Conservation (phyloP, 2,797 vertebrate genomes). For the Syngnathus acus region DNA sequence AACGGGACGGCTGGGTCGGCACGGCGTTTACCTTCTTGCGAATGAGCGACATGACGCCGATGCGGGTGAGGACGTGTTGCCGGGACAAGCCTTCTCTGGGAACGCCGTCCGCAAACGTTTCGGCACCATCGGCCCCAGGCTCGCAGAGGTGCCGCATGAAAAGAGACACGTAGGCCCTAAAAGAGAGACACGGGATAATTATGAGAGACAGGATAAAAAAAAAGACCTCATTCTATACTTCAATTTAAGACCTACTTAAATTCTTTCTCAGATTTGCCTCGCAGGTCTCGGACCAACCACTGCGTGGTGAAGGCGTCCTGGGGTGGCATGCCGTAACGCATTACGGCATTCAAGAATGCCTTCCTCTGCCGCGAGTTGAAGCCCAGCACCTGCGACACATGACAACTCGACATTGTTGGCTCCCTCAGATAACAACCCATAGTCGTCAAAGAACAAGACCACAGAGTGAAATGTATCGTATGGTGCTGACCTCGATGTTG, state of each 20-base stretch:
- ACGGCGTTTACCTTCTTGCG: conserved; percentile 82
- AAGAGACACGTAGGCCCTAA: conserved; percentile 91
- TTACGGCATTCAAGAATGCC: conserved; percentile 96
- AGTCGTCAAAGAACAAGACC: too few relatives aligned
- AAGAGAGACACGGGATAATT: not conserved
- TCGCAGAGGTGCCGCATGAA: conserved; percentile 98
- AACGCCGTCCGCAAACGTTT: conserved; percentile 95
- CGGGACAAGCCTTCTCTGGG: conserved; percentile 94
- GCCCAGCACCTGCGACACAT: conserved; percentile 79
- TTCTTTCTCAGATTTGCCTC: conserved; percentile 96
- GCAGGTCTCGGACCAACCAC: conserved; percentile 93
- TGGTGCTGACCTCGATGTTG: conserved; percentile 83
- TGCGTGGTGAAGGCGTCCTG: conserved; percentile 98
- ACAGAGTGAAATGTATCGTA: too few relatives aligned
- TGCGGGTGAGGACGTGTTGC: conserved; percentile 94
- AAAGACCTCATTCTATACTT: too few relatives aligned
- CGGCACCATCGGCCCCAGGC: conserved; percentile 91
- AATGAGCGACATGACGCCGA: conserved; percentile 96
- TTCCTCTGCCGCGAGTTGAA: conserved; percentile 98
- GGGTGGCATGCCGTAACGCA: conserved; percentile 98
- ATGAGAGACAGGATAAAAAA: too few relatives aligned
- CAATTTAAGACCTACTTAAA: conserved; percentile 78
- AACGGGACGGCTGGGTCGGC: not conserved
- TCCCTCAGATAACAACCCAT: too few relatives aligned
- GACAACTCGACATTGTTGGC: too few relatives aligned